Base-by-base conservation (phyloP, 2,797 vertebrate species). In the Antrozous pallidus region DNA sequence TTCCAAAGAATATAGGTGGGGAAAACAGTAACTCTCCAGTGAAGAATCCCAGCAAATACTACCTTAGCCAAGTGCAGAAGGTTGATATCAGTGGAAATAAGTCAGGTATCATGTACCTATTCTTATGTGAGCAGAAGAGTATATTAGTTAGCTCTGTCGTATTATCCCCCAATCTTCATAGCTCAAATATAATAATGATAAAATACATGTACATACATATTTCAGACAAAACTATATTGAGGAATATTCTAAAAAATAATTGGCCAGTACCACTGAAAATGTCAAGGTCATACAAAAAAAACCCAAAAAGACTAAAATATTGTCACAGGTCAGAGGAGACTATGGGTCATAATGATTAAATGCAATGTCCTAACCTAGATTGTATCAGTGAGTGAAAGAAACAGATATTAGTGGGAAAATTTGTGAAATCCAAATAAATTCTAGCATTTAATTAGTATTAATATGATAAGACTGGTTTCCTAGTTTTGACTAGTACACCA, bases 121-220 rank as follows among this genome's bases (percentile, higher is more conserved):
- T 17, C 54, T 1, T 13, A 87, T 28, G 11, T 22, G 42, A 88
- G 17, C 26, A 26, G 10, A 22, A 38, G 31, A 31, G n/a, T 45
- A 17, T 8, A 20, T 45, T 0, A 3, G 31, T 45, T 0, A 3
- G 31, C 40, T 67, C 33, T 49, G 4, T 75, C 45, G 1, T n/a
- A 67, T 70, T 94, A 42, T 31, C 82, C 40, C 47, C 73, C 10
- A 38, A 63, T 51, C 8, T 8, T 56, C 11, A 42, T 7, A 47
- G 47, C 24, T 22, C 9, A 67, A 33, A 2, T 47, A 26, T 81
- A 88, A 87, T 71, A 42, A 67, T 61, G 7, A 65, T 54, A 40
- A 73, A 87, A 88, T 69, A 73, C 77, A 88, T 83, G 24, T 31
- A 38, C 49, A 38, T 49, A 56, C 12, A 58, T 33, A 71, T 16